Evolutionary conservation across 2,888 invertebrate genomes (phyloP).

Genomic region (Omphaloscelis lunosa): DNA sequence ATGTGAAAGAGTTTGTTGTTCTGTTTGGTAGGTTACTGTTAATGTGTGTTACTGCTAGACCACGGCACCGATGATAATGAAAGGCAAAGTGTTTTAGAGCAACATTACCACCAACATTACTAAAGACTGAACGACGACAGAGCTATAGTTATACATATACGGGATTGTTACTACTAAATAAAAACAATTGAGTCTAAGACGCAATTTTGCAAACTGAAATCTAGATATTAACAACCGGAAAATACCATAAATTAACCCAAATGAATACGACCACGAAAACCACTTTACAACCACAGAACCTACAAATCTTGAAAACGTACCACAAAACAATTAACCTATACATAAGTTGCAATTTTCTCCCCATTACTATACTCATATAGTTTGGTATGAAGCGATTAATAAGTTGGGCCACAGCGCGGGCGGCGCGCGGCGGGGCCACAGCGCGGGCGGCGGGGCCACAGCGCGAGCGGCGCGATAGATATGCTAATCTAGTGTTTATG

Average conservation of each 20-base stretch:
- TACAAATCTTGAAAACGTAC: slow-evolving; percentile 25
- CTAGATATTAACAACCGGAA: not conserved
- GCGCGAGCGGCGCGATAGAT: slow-evolving; percentile 62
- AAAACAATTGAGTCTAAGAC: not conserved
- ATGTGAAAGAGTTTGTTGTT: not conserved
- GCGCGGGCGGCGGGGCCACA: not conserved
- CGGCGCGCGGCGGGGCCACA: slow-evolving; percentile 24
- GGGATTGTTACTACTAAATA: not conserved
- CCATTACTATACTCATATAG: slow-evolving; percentile 23
- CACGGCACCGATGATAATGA: too few relatives aligned
- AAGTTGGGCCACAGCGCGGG: slow-evolving; percentile 21
- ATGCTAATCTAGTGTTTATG: slow-evolving; percentile 72
- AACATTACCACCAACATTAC: not conserved
- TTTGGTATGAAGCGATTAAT: slow-evolving; percentile 51
- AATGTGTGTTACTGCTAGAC: not conserved
- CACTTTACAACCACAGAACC: not conserved
- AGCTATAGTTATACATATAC: not conserved
- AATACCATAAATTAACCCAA: slow-evolving; percentile 7
- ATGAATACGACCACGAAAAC: not conserved
- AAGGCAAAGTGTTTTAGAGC: too few relatives aligned
- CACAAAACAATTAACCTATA: slow-evolving; percentile 29
- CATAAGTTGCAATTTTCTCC: slow-evolving; percentile 40
- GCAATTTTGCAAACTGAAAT: not conserved
- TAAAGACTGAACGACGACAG: not conserved
- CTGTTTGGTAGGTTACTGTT: not conserved